Percentiles rank a stretch among this genome's conserved stretches.
Evolutionary conservation across 2,113 vertebrate genomes (phyloP).

Genomic region (Oncorhynchus mykiss): DNA sequence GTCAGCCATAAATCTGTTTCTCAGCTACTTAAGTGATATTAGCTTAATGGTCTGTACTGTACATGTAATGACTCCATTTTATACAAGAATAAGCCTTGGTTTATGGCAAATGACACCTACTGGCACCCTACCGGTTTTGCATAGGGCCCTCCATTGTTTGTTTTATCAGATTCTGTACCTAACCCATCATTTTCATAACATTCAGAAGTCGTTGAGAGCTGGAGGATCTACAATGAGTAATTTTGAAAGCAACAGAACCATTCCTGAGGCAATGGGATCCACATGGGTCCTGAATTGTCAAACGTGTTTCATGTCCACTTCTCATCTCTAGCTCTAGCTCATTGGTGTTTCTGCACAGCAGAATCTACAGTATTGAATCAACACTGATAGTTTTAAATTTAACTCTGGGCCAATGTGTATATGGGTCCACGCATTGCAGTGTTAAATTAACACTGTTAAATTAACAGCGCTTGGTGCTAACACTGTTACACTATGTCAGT

Average conservation of each 20-base stretch:
- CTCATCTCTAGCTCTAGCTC: constrained; percentile 38
- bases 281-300: constrained; percentile 14
- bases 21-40: constrained; percentile 25
- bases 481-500: no score
- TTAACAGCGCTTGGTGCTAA: no score
- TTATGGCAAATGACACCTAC: constrained; percentile 31
- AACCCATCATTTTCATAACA: constrained; percentile 13
- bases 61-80: constrained; percentile 34
- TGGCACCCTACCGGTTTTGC: constrained; percentile 41
- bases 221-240: neutral
- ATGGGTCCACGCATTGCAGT: no score
- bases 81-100: constrained; percentile 33
- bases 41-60: constrained; percentile 45
- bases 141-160: neutral
- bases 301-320: constrained; percentile 32
- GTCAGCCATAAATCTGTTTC: neutral
- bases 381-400: no score
- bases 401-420: no score
- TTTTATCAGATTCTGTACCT: constrained; percentile 8
- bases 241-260: constrained; percentile 4
- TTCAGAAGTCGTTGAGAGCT: neutral
- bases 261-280: neutral
- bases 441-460: no score
- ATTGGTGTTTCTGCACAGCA: constrained; percentile 36
- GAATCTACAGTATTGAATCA: no score